Evolutionary conservation across 2,888 invertebrate genomes (phyloP).

Genomic region (Periphyllus acericola): DNA sequence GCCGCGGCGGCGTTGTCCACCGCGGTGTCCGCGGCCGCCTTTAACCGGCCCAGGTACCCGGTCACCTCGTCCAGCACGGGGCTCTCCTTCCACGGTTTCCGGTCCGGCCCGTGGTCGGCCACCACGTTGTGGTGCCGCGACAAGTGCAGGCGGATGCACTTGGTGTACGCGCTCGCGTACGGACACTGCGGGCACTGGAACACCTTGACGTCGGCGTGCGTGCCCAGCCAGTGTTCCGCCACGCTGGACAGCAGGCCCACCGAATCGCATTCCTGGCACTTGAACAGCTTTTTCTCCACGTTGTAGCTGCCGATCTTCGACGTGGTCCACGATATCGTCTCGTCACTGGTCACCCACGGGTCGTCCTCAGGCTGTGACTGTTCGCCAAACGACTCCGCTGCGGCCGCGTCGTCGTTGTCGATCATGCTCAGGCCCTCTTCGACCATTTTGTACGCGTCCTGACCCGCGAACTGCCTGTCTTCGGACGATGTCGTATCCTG

Average conservation of each 20-base stretch:
- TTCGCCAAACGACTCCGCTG: conserved; percentile 63
- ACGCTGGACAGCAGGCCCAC: conserved; percentile 79
- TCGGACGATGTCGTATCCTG: conserved; percentile 71
- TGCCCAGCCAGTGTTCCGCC: conserved; percentile 82
- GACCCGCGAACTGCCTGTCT: conserved; percentile 63
- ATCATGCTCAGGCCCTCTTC: conserved; percentile 67
- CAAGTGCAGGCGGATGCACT: conserved; percentile 79
- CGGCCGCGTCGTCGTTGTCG: conserved; percentile 63
- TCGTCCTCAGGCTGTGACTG: conserved; percentile 78
- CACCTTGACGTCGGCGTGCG: conserved; percentile 76
- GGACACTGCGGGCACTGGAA: conserved; percentile 77
- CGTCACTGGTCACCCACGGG: conserved; percentile 78
- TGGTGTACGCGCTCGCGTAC: conserved; percentile 80
- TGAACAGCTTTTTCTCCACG: conserved; percentile 78
- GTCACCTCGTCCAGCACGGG: conserved; percentile 80
- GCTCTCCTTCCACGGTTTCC: conserved; percentile 73
- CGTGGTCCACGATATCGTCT: conserved; percentile 78
- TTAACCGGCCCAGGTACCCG: conserved; percentile 75
- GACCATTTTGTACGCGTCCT: conserved; percentile 65
- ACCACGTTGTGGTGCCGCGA: conserved; percentile 80
- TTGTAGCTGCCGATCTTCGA: conserved; percentile 85
- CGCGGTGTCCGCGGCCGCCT: conserved; percentile 53
- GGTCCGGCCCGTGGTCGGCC: conserved; percentile 66
- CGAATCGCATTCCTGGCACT: conserved; percentile 81
- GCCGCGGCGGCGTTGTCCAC: not conserved